phyloP scores from a whole-genome alignment of 2,888 invertebrate species.

The Drosophila tripunctata region DNA sequence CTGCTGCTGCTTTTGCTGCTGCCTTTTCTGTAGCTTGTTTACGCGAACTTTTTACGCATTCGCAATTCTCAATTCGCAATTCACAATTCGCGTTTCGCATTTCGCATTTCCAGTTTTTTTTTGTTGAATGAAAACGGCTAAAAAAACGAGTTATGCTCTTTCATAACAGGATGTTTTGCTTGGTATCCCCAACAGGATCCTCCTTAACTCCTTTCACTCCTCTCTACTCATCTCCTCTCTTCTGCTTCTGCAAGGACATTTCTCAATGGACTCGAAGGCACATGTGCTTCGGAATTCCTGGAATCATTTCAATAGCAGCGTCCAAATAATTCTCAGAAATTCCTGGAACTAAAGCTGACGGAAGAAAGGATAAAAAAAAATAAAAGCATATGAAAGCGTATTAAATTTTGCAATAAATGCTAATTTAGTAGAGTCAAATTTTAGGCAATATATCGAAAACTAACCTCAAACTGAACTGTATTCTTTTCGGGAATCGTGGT shows the following conservation, averaged over 20 bases:
- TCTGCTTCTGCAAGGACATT: conserved; percentile 45
- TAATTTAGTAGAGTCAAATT: not conserved
- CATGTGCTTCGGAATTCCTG: conserved; percentile 48
- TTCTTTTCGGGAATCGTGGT: no score
- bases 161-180: conserved; percentile 70
- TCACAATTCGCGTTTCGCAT: not conserved
- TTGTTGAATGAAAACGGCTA: conserved; percentile 44
- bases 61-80: conserved; percentile 20
- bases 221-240: conserved; percentile 16
- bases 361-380: not conserved
- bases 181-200: conserved; percentile 32
- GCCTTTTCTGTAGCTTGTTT: conserved; percentile 36
- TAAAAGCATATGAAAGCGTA: not conserved
- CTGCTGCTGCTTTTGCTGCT: conserved; percentile 52
- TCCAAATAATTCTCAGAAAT: conserved; percentile 22
- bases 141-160: conserved; percentile 60
- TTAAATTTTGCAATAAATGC: not conserved
- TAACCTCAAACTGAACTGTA: no score
- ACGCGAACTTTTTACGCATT: conserved; percentile 73
- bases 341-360: conserved; percentile 61
- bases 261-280: not conserved
- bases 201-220: conserved; percentile 4
- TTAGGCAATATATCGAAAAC: no score
- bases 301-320: conserved; percentile 55
- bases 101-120: conserved; percentile 10